Evolutionary conservation across 2,888 invertebrate genomes (phyloP).

Genomic region (Drosophila mettleri): DNA sequence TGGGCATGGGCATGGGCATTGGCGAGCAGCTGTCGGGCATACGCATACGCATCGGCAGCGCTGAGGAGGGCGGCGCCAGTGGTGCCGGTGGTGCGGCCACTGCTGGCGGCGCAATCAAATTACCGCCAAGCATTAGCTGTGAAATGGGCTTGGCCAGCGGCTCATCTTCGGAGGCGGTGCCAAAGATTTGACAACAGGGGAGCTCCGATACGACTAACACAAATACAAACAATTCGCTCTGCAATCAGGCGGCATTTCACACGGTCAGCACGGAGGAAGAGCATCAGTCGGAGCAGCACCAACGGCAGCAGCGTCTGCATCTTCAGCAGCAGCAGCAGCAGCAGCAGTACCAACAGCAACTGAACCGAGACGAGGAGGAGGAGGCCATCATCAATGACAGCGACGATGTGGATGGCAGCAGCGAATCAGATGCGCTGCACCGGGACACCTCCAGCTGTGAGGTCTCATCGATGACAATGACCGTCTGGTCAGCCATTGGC

Average conservation of each 20-base stretch:
- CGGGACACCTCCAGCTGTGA: slow-evolving; percentile 83
- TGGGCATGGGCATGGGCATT: slow-evolving; percentile 6
- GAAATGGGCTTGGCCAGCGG: slow-evolving; percentile 81
- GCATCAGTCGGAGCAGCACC: slow-evolving; percentile 3
- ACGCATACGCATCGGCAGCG: slow-evolving; percentile 64
- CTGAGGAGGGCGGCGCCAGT: slow-evolving; percentile 68
- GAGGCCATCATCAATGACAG: slow-evolving; percentile 33
- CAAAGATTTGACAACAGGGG: slow-evolving; percentile 85
- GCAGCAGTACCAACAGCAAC: neutral
- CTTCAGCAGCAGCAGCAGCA: neutral
- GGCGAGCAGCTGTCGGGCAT: slow-evolving; percentile 7
- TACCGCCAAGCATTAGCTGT: slow-evolving; percentile 76
- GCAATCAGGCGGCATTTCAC: slow-evolving; percentile 77
- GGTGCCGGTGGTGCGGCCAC: slow-evolving; percentile 39
- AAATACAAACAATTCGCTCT: slow-evolving; percentile 82
- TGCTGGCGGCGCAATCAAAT: slow-evolving; percentile 45
- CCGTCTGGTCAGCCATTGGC: slow-evolving; percentile 84
- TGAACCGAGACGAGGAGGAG: neutral
- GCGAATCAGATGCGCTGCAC: slow-evolving; percentile 49
- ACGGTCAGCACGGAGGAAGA: slow-evolving; percentile 27
- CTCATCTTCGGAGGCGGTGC: slow-evolving; percentile 78
- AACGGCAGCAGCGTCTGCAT: neutral
- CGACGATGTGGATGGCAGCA: slow-evolving; percentile 46
- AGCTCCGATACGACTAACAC: slow-evolving; percentile 75
- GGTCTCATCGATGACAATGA: slow-evolving; percentile 83